phyloP scores from a whole-genome alignment of 1,140 invertebrate genomes.

The Hypothenemus hampei region DNA sequence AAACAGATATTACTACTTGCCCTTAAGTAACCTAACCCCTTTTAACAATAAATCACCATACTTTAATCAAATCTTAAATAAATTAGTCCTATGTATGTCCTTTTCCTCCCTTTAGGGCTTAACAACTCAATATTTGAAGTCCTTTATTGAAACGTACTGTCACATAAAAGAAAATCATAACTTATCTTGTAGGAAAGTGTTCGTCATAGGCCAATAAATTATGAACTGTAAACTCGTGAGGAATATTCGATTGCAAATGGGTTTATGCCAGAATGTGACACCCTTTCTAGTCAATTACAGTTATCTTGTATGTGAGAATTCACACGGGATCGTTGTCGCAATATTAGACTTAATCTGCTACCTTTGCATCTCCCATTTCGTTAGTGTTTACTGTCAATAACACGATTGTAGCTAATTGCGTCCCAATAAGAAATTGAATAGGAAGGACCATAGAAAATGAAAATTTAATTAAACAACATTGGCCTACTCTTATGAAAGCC shows the following conservation, averaged over 20 bases:
- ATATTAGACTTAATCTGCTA: constrained; percentile 16
- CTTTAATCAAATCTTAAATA: constrained; percentile 22
- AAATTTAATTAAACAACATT: too few relatives aligned
- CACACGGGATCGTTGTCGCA: constrained; percentile 13
- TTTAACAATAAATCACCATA: constrained; percentile 16
- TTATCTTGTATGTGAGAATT: constrained; percentile 7
- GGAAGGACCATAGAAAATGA: too few relatives aligned
- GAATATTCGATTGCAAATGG: neutral
- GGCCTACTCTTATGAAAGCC: too few relatives aligned
- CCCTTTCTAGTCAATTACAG: constrained; percentile 1
- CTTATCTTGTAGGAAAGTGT: neutral
- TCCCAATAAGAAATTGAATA: too few relatives aligned
- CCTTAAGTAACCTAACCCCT: constrained; percentile 17
- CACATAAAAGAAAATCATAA: too few relatives aligned
- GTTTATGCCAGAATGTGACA: neutral
- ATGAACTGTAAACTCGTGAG: neutral
- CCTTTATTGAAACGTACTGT: neutral
- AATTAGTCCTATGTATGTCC: constrained; percentile 10
- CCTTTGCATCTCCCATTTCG: constrained; percentile 12
- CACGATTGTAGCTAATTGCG: too few relatives aligned
- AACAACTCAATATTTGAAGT: neutral
- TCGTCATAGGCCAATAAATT: constrained; percentile 1
- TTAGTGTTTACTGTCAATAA: too few relatives aligned
- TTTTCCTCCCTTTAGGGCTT: constrained; percentile 1
- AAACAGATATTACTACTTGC: constrained; percentile 22